Evolutionary conservation across 2,888 invertebrate genomes (phyloP).

Genomic region (Xanthorhoe designata): DNA sequence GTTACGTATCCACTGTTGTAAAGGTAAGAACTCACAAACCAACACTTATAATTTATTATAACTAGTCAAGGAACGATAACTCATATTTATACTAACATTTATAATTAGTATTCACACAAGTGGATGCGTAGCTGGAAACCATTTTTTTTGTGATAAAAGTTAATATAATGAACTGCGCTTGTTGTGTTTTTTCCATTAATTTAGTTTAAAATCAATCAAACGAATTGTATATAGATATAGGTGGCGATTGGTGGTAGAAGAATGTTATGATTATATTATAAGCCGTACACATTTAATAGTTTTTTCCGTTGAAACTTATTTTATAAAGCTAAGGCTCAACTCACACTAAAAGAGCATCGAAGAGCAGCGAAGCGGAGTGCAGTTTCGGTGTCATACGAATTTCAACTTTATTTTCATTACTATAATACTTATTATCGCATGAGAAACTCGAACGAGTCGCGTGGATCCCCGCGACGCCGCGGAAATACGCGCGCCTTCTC

Average conservation of each 20-base stretch:
- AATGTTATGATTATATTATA: conserved; percentile 30
- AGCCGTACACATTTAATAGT: conserved; percentile 20
- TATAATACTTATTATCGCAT: too few species aligned
- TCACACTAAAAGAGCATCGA: too few species aligned
- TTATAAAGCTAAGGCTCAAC: not conserved
- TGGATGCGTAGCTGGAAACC: conserved; percentile 37
- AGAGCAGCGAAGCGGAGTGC: too few species aligned
- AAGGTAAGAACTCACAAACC: conserved; percentile 12
- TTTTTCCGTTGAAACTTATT: not conserved
- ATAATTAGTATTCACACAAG: conserved; percentile 20
- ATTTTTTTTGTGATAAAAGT: conserved; percentile 40
- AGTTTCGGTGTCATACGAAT: too few species aligned
- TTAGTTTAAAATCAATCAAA: conserved; percentile 48
- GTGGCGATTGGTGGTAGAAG: conserved; percentile 35
- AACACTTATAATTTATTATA: conserved; percentile 35
- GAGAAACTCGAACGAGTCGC: too few species aligned
- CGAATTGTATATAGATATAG: conserved; percentile 43
- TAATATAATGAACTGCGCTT: conserved; percentile 46
- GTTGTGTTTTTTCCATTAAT: conserved; percentile 51
- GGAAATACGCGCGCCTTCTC: too few species aligned
- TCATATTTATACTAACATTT: conserved; percentile 18
- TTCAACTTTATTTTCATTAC: too few species aligned
- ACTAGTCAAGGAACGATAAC: conserved; percentile 37
- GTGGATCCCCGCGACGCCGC: too few species aligned
- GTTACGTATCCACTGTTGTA: conserved; percentile 33